These are phyloP conservation scores for Sthenelais limicola DNA, from an alignment of 2,888 invertebrate genomes.

Conservation along the genomic window DNA sequence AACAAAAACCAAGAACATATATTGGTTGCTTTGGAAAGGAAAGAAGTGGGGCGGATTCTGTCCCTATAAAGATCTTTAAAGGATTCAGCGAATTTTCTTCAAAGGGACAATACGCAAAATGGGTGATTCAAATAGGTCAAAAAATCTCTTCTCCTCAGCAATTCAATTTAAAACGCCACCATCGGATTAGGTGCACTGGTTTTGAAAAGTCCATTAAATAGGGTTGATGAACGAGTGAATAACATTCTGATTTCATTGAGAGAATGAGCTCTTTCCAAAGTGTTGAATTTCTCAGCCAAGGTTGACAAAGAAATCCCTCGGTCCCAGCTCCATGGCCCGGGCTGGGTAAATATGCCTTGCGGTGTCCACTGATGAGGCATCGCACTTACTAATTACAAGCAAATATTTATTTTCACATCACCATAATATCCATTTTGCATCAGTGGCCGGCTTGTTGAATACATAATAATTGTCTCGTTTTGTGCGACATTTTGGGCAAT, in stretches of 20 bases:
- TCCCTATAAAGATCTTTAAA: too few relatives aligned
- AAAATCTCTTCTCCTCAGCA: too few relatives aligned
- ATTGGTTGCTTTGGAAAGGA: too few relatives aligned
- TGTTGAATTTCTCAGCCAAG: slow-evolving; percentile 7
- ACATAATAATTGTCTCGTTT: slow-evolving; percentile 26
- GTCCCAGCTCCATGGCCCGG: not conserved
- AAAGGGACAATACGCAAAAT: too few relatives aligned
- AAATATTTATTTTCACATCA: slow-evolving; percentile 27
- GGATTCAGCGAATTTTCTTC: too few relatives aligned
- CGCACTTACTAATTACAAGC: slow-evolving; percentile 26
- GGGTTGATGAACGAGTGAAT: slow-evolving; percentile 18
- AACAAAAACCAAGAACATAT: too few relatives aligned
- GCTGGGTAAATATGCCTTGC: slow-evolving; percentile 16
- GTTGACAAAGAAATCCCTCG: not conserved
- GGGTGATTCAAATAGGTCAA: too few relatives aligned
- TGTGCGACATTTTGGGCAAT: not conserved
- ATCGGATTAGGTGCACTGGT: slow-evolving; percentile 10
- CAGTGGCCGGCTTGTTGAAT: slow-evolving; percentile 15
- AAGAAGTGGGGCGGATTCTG: too few relatives aligned
- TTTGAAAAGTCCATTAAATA: slow-evolving; percentile 19
- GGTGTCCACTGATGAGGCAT: slow-evolving; percentile 7
- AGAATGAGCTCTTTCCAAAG: not conserved
- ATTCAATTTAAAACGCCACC: not conserved
- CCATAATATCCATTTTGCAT: slow-evolving; percentile 38
- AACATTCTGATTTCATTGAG: slow-evolving; percentile 22